phyloP scores from a whole-genome alignment of 2,797 vertebrate species.

The Acestrorhynchus altus region DNA sequence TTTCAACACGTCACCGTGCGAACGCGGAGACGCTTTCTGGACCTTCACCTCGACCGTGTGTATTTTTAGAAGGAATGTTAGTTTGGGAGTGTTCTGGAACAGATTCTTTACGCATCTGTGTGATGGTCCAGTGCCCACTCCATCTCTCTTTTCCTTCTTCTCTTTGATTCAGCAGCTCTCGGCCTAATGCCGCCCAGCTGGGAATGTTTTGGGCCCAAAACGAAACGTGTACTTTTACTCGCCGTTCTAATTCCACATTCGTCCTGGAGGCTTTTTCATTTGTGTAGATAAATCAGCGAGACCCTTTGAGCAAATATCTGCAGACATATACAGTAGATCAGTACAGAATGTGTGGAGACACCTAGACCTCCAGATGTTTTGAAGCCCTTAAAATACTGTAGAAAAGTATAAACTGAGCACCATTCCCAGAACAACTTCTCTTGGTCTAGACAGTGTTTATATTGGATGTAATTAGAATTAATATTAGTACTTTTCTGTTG shows the following conservation, averaged over 20 bases:
- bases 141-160: constrained; percentile 23
- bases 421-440: too few relatives aligned
- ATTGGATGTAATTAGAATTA: too few relatives aligned
- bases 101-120: constrained; percentile 46
- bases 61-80: constrained; percentile 60
- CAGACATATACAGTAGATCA: too few relatives aligned
- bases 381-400: too few relatives aligned
- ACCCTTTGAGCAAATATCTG: not conserved
- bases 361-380: too few relatives aligned
- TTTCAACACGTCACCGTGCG: constrained; percentile 24
- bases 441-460: too few relatives aligned
- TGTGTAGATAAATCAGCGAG: constrained; percentile 22
- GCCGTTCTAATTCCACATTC: constrained; percentile 20
- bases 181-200: constrained; percentile 49
- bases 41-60: not conserved
- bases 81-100: constrained; percentile 52
- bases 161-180: constrained; percentile 38
- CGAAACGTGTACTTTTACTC: constrained; percentile 29
- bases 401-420: too few relatives aligned
- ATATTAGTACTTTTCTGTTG: too few relatives aligned
- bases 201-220: constrained; percentile 47
- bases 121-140: constrained; percentile 41
- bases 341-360: too few relatives aligned
- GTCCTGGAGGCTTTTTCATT: constrained; percentile 10
- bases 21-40: constrained; percentile 4